A percentile compares a stretch with the other conserved stretches of the same genome.
Evolutionary conservation across 2,888 invertebrate species (phyloP).

Genomic region (Dromius quadrimaculatus): DNA sequence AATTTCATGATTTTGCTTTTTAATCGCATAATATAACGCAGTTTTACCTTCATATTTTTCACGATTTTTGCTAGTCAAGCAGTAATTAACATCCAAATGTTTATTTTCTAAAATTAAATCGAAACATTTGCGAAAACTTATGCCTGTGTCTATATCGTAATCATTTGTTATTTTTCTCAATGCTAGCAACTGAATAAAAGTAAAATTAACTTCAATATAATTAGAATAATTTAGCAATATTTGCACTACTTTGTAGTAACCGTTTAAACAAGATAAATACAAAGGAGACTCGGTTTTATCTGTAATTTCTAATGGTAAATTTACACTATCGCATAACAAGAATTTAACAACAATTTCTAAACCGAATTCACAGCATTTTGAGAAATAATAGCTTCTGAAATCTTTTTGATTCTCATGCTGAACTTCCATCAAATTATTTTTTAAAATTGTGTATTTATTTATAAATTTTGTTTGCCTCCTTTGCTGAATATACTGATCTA

Average conservation of each 20-base stretch:
- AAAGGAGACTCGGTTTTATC: conserved; percentile 36
- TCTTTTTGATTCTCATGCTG: conserved; percentile 5
- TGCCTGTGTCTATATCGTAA: neutral
- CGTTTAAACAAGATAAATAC: conserved; percentile 31
- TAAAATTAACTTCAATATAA: conserved; percentile 13
- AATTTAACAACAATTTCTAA: conserved; percentile 38
- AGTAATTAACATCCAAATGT: conserved; percentile 35
- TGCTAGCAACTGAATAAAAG: conserved; percentile 39
- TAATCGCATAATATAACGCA: conserved; percentile 40
- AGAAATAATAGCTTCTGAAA: conserved; percentile 33
- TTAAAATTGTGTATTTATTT: conserved; percentile 19
- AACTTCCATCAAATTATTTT: conserved; percentile 15
- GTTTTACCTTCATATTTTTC: conserved; percentile 40
- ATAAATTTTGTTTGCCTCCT: conserved; percentile 32
- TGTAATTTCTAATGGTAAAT: neutral
- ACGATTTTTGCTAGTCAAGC: conserved; percentile 20
- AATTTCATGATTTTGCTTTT: conserved; percentile 36
- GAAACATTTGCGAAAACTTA: conserved; percentile 36
- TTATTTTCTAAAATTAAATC: conserved; percentile 28
- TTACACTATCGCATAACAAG: conserved; percentile 34
- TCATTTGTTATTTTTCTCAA: conserved; percentile 9
- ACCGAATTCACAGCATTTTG: conserved; percentile 28
- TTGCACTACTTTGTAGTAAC: conserved; percentile 30
- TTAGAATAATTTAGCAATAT: conserved; percentile 28
- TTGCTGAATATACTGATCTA: conserved; percentile 39